phyloP scores from a whole-genome alignment of 2,113 vertebrate species.

The Sclerurus mexicanus region DNA sequence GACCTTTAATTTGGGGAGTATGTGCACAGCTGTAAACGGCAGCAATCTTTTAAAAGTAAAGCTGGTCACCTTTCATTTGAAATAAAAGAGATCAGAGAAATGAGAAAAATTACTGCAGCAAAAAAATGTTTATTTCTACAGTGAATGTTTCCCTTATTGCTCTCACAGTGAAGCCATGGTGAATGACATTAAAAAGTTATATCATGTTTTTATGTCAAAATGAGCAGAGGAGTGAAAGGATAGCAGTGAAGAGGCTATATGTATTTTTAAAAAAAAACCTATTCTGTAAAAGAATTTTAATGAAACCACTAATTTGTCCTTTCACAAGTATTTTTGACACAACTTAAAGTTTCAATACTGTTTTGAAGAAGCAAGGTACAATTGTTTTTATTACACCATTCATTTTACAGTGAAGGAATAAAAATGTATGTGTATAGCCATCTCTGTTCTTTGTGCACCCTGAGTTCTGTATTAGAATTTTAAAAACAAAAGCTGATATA shows the following conservation, averaged over 20 bases:
- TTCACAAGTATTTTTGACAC: not conserved
- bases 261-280: not conserved
- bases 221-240: not conserved
- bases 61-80: not conserved
- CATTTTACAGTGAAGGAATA: not conserved
- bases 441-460: not conserved
- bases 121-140: not conserved
- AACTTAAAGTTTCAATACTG: not conserved
- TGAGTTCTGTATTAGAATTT: not conserved
- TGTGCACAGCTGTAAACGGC: not conserved
- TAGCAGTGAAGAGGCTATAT: not conserved
- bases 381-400: not conserved
- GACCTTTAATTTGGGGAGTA: not conserved
- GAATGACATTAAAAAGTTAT: not conserved
- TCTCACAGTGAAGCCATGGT: not conserved
- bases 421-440: fast-evolving
- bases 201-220: not conserved
- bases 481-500: not conserved
- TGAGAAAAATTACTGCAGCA: not conserved
- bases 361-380: not conserved
- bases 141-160: not conserved
- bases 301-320: not conserved
- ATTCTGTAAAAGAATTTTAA: not conserved
- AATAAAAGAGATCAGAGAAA: not conserved
- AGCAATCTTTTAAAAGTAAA: not conserved